These are phyloP conservation scores for Hydra vulgaris DNA, from an alignment of 30 jellyfish, hydroid and myxozoan genomes.

Conservation along the genomic window DNA sequence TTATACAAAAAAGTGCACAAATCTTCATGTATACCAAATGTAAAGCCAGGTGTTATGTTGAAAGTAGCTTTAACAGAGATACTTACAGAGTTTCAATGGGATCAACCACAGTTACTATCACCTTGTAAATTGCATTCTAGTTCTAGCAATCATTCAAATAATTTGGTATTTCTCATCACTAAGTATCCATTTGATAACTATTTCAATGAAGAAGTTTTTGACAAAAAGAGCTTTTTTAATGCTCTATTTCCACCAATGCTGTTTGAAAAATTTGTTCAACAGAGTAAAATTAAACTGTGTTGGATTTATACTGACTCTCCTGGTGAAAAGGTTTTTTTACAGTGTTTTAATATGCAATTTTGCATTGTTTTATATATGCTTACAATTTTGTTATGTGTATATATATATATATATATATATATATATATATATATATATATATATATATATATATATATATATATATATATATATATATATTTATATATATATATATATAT, in stretches of 20 bases:
- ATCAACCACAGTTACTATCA: constrained; percentile 73
- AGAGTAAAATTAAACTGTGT: background rate
- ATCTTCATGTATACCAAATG: background rate
- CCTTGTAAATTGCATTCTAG: constrained; percentile 22
- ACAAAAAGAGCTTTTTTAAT: constrained; percentile 8
- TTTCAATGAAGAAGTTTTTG: background rate
- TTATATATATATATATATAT: no score
- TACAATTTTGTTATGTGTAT: no score
- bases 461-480: no score
- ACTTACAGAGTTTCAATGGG: constrained; percentile 85
- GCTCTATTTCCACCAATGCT: constrained; percentile 11
- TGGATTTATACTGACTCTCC: constrained; percentile 11
- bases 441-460: no score
- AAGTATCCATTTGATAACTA: background rate
- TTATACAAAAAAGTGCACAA: constrained; percentile 4
- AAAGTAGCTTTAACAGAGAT: constrained; percentile 57
- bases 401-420: no score
- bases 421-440: no score
- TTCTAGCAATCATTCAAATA: background rate
- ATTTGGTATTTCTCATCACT: constrained; percentile 12
- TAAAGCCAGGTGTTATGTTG: constrained; percentile 22
- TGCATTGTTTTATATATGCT: no score
- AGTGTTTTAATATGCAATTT: no score
- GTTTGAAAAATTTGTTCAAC: constrained; percentile 6
- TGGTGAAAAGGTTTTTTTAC: background rate